These are phyloP conservation scores for Pseudopipra pipra DNA, from an alignment of 2,113 vertebrate genomes.

Conservation along the genomic window DNA sequence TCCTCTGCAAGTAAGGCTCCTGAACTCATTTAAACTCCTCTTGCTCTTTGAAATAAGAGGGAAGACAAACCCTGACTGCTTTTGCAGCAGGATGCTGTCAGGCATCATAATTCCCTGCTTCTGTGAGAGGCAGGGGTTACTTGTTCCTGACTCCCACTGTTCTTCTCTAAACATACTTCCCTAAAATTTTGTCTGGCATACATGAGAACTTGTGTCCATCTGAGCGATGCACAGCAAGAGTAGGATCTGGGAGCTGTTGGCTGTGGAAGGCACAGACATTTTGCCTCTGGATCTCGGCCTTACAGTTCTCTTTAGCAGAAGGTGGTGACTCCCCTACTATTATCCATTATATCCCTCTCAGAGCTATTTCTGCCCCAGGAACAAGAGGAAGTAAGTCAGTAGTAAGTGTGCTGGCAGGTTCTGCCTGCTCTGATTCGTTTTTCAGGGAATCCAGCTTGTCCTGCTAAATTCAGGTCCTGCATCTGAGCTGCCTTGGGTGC, in stretches of 20 bases:
- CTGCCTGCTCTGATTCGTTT: not conserved
- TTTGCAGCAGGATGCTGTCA: not conserved
- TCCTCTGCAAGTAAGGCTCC: not conserved
- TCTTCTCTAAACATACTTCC: not conserved
- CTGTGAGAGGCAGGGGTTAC: not conserved
- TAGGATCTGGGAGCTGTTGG: not conserved
- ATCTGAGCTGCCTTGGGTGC: not conserved
- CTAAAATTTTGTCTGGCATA: not conserved
- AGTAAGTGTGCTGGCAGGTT: not conserved
- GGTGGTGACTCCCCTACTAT: not conserved
- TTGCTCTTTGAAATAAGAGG: not conserved
- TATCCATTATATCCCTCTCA: not conserved
- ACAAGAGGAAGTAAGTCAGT: not conserved
- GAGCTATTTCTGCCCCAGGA: not conserved
- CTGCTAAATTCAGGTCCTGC: not conserved
- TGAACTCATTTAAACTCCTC: not conserved
- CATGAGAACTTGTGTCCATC: not conserved
- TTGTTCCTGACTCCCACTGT: not conserved
- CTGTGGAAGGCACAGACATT: not conserved
- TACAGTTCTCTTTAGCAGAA: not conserved
- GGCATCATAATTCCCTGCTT: not conserved
- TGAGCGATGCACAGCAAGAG: not conserved
- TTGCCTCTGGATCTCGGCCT: not conserved
- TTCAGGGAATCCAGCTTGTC: not conserved
- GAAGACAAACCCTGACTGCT: not conserved